Evolutionary conservation across 2,113 vertebrate species (phyloP).

Genomic region (Sus scrofa): T2T-Sscrofa CM000819.6:14720001-14720500

Average conservation of each 20-base stretch:
- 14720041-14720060: no score
- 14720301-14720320: background rate
- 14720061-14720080: no score
- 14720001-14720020: no score
- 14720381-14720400: background rate
- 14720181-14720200: background rate
- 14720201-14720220: background rate
- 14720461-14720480: background rate
- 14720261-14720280: background rate
- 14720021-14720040: no score
- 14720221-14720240: background rate
- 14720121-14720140: no score
- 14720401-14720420: background rate
- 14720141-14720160: background rate
- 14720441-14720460: background rate
- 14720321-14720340: background rate
- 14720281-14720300: background rate
- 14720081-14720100: no score
- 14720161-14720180: slow-evolving; percentile 24
- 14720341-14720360: slow-evolving; percentile 40
- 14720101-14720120: no score
- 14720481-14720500: background rate
- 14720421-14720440: background rate
- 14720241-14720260: slow-evolving; percentile 12
- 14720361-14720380: background rate